Evolutionary conservation across 2,888 invertebrate genomes (phyloP).

Genomic region (Tinea pellionella): DNA sequence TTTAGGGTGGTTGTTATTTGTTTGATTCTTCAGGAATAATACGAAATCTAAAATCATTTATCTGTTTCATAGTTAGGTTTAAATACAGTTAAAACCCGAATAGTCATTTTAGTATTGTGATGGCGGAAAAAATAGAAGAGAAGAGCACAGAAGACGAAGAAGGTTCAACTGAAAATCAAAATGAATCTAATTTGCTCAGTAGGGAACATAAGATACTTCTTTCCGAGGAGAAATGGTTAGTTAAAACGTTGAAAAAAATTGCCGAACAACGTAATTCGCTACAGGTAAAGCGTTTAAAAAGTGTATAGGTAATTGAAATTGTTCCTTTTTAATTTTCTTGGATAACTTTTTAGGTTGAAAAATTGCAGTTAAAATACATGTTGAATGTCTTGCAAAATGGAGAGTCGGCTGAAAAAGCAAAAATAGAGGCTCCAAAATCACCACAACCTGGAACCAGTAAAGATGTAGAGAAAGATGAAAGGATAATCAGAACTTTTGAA

Average conservation of each 20-base stretch:
- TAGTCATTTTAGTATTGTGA: background rate
- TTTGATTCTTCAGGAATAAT: no score
- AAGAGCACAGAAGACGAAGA: background rate
- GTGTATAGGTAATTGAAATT: background rate
- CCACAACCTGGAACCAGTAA: conserved; percentile 16
- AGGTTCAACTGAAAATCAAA: background rate
- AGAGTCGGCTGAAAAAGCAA: conserved; percentile 19
- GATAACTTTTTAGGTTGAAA: conserved; percentile 41
- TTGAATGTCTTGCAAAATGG: conserved; percentile 21
- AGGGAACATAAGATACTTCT: conserved; percentile 40
- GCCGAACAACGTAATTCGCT: conserved; percentile 42
- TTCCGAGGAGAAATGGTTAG: conserved; percentile 47
- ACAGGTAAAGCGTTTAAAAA: conserved; percentile 29
- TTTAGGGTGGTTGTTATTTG: no score
- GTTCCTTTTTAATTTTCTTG: background rate
- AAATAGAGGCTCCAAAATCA: conserved; percentile 13
- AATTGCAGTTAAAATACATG: conserved; percentile 42
- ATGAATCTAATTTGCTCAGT: conserved; percentile 1
- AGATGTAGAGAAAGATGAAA: background rate
- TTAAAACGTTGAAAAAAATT: conserved; percentile 35
- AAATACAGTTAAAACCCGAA: background rate
- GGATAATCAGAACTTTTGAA: background rate
- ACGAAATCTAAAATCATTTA: background rate
- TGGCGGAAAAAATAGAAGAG: background rate
- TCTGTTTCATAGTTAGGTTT: background rate